Conservation (phyloP, 2,888 invertebrate species). For the Dermolepida albohirtum region DNA sequence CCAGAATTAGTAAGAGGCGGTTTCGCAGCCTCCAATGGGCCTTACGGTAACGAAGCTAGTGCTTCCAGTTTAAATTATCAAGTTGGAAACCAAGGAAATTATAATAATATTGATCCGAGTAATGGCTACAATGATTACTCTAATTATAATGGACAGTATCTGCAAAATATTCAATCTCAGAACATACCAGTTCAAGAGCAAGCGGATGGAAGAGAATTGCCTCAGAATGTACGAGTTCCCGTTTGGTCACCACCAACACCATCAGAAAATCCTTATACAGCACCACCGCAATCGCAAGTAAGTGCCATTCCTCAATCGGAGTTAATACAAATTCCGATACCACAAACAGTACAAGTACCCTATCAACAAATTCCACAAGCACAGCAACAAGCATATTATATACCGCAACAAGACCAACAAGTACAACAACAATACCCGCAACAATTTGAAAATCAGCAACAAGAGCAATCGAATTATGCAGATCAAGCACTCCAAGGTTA, state of each 20-base stretch:
- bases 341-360: slow-evolving; percentile 10
- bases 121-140: slow-evolving; percentile 3
- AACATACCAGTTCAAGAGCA: slow-evolving; percentile 38
- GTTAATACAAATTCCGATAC: slow-evolving; percentile 25
- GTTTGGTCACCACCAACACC: slow-evolving; percentile 42
- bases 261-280: slow-evolving; percentile 40
- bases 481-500: not conserved
- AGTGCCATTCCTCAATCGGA: slow-evolving; percentile 18
- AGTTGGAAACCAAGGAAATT: slow-evolving; percentile 31
- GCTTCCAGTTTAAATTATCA: slow-evolving; percentile 27
- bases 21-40: slow-evolving; percentile 29
- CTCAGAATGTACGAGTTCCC: slow-evolving; percentile 37
- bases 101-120: slow-evolving; percentile 17
- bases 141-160: slow-evolving; percentile 4
- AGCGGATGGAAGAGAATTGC: slow-evolving; percentile 31
- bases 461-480: not conserved
- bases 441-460: not conserved
- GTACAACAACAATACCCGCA: not conserved
- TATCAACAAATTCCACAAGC: slow-evolving; percentile 1
- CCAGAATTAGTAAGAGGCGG: slow-evolving; percentile 16
- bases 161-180: not conserved
- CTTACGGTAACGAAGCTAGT: slow-evolving; percentile 32
- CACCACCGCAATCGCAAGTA: slow-evolving; percentile 24
- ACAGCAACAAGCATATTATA: not conserved
- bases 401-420: not conserved